Percentiles rank a stretch among this genome's conserved stretches.
These are phyloP conservation scores for Enteromius argenteus DNA, from an alignment of 2,797 vertebrate genomes.

Conservation along the genomic window DNA sequence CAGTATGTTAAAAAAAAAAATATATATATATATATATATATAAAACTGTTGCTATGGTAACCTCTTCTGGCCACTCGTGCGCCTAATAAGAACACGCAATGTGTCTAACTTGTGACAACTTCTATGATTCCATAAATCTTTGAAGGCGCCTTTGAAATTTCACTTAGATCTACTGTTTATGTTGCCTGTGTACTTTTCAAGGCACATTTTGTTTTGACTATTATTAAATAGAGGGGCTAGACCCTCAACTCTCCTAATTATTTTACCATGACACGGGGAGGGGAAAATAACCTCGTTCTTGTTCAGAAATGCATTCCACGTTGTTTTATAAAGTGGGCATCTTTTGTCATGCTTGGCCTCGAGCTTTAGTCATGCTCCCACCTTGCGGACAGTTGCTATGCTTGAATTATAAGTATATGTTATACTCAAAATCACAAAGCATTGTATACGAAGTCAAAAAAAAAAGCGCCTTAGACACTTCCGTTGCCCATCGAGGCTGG, in stretches of 20 bases:
- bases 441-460: not conserved
- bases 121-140: not conserved
- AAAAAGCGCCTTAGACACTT: not conserved
- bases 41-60: not conserved
- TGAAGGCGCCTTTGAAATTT: not conserved
- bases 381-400: constrained; percentile 53
- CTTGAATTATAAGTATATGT: constrained; percentile 21
- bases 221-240: not conserved
- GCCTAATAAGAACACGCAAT: not conserved
- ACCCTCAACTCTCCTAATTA: not conserved
- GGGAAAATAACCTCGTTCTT: not conserved
- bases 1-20: not conserved
- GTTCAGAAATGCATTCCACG: not conserved
- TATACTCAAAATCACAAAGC: not conserved
- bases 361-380: constrained; percentile 55
- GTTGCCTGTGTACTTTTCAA: not conserved
- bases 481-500: not conserved
- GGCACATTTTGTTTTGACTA: not conserved
- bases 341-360: not conserved
- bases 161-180: not conserved
- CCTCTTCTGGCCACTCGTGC: not conserved
- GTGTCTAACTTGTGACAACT: not conserved
- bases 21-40: not conserved
- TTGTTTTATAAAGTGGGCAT: not conserved
- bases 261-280: not conserved